These are phyloP conservation scores for Ciona savignyi DNA, from an alignment of 23 tunicate genomes.

Conservation along the genomic window DNA sequence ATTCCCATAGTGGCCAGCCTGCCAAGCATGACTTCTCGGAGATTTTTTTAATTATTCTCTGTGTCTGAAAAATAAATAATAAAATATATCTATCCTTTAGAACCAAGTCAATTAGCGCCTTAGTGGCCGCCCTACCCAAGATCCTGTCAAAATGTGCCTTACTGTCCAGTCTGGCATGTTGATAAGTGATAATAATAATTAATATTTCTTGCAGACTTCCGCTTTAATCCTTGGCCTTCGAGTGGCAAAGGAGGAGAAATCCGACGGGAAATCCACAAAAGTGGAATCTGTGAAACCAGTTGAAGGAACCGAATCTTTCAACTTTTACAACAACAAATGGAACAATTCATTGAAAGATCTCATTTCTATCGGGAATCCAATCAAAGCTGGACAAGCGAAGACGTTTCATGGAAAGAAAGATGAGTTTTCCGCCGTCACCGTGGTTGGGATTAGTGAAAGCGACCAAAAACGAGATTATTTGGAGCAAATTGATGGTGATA, in stretches of 20 bases:
- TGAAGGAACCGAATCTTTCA: conserved; percentile 25
- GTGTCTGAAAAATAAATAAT: too few relatives aligned
- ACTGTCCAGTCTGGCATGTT: not conserved
- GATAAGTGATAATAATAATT: too few relatives aligned
- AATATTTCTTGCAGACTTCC: not conserved
- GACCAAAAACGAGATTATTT: not conserved
- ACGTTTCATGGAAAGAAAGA: conserved; percentile 21
- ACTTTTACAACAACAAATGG: conserved; percentile 20
- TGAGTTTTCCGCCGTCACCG: conserved; percentile 21
- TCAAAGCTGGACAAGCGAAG: conserved; percentile 51
- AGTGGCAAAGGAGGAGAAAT: not conserved
- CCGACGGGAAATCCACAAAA: not conserved
- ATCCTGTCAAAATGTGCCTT: too few relatives aligned
- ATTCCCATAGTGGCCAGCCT: too few relatives aligned
- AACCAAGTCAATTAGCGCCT: too few relatives aligned
- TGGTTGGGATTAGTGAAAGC: conserved; percentile 48
- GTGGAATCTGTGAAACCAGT: not conserved
- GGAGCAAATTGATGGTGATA: conserved; percentile 45
- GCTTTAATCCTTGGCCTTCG: not conserved
- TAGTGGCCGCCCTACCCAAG: too few relatives aligned
- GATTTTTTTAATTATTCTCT: too few relatives aligned
- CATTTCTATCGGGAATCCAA: conserved; percentile 5
- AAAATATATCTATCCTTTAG: too few relatives aligned
- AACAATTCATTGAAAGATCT: conserved; percentile 21
- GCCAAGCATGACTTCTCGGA: too few relatives aligned